Evolutionary conservation across 2,797 vertebrate genomes (phyloP), one percentile per base, ranked within the genome.

Genomic region (Todus mexicanus): DNA sequence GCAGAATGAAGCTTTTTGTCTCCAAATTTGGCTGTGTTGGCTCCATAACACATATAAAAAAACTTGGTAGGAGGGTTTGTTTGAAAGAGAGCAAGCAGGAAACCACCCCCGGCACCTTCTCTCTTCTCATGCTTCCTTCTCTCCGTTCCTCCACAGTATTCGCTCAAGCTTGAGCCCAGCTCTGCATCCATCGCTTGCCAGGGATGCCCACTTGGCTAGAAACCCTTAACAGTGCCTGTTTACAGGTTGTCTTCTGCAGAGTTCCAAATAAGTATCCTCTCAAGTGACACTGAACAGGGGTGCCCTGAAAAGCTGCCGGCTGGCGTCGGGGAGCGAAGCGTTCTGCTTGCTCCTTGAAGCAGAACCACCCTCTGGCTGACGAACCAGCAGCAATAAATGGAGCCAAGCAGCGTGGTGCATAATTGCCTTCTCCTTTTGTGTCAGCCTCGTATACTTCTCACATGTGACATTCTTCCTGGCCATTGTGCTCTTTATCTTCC

Each of bases 361-460:
- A 92, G 93, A 96, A 95, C 95, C 83, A 90, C 70, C 51, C 11
- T 31, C 84, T 91, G 89, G 89, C 87, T 92, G 31, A 1, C 0
- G 0, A n/a, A 81, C 6, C 89, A 72, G 89, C 87, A 37, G 63
- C 56, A 93, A 90, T 61, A 68, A 83, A 31, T 0, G 5, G 84
- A 94, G 82, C 76, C 79, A 92, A 23, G 35, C 31, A 89, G 70
- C 10, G 1, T 42, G n/a, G 60, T 53, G 29, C 11, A 1, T 87
- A 95, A 93, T 78, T 73, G 66, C 84, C 84, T 64, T 85, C 43
- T 92, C n/a, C 89, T 60, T 94, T 95, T 96, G 87, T 93, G 88
- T 92, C 91, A 75, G 68, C 69, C 78, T 68, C 56, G 2, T 60
- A 47, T 56, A 22, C 12, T 29, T 91, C 82, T 84, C 0, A 0